Evolutionary conservation across 2,888 invertebrate genomes (phyloP), one percentile per base, ranked within the genome.

Genomic region (Helleia helle): DNA sequence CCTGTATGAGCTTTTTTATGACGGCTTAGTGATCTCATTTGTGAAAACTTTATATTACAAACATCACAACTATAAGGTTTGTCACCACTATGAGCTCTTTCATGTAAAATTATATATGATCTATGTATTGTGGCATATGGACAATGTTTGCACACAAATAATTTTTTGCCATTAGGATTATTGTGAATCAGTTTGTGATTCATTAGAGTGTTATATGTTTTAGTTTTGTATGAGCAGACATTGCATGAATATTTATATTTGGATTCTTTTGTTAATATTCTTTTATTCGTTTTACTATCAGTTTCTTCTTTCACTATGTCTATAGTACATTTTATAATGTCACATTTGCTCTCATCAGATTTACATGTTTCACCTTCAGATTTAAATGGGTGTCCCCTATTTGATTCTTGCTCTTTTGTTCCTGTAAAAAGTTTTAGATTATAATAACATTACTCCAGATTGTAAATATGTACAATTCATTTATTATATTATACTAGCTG

Each of bases 1-100:
- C 34, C 34, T 18, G 18, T 34, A 18, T 34, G 34, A 7, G 18
- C 34, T 18, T 8, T 34, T 34, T 34, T 34, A 18, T 34, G 34
- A 2, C 34, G 34, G 8, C 34, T 34, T 12, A 34, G 22, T 12
- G 34, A 34, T 22, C 34, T 18, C 3, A 11, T 22, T 11, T 34
- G 34, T 11, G 34, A 18, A 34, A 34, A 34, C 17, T 11, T 34
- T 18, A 34, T 22, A 11, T 18, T 15, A n/a, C 34, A 34, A 8
- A 34, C 12, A 34, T 34, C 12, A 22, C 34, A 34, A 22, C 18
- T 7, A 12, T 18, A 34, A 18, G 34, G 34, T 34, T 34, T 34
- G 4, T 34, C 34, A 8, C 12, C 22, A 18, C 18, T 34, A 12
- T 34, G 34, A 8, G 12, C 22, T 18, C 22, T 17, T 34, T 34